phyloP scores from a whole-genome alignment of 1,140 invertebrate species.

The Macrobrachium nipponense region DNA sequence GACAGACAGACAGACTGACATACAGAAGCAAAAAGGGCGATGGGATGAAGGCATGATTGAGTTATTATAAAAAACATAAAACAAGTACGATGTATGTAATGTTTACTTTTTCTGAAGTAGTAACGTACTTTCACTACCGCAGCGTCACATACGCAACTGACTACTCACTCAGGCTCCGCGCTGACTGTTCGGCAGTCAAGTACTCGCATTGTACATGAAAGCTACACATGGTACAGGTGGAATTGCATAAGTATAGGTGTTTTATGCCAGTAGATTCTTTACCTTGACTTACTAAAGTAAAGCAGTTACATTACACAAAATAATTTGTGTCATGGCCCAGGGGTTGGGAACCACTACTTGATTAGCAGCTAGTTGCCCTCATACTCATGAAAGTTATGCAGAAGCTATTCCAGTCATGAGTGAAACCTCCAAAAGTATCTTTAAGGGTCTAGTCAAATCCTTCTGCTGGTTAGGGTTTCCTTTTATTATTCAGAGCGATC shows the following conservation, averaged over 20 bases:
- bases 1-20: neutral
- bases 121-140: too few species aligned
- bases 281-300: neutral
- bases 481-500: too few species aligned
- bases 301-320: neutral
- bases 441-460: too few species aligned
- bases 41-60: neutral
- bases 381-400: too few species aligned
- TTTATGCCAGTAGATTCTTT: neutral
- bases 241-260: neutral
- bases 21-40: neutral
- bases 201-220: neutral
- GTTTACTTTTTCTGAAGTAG: neutral
- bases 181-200: constrained; percentile 25
- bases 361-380: too few species aligned
- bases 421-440: too few species aligned
- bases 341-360: neutral
- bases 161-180: neutral
- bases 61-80: neutral
- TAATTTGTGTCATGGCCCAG: neutral
- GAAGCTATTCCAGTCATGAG: too few species aligned
- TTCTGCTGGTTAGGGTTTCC: too few species aligned
- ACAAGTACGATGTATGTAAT: constrained; percentile 31
- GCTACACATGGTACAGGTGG: neutral
- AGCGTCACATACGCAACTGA: neutral